Evolutionary conservation across 2,888 invertebrate genomes (phyloP).

Genomic region (Parochlus steinenii): DNA sequence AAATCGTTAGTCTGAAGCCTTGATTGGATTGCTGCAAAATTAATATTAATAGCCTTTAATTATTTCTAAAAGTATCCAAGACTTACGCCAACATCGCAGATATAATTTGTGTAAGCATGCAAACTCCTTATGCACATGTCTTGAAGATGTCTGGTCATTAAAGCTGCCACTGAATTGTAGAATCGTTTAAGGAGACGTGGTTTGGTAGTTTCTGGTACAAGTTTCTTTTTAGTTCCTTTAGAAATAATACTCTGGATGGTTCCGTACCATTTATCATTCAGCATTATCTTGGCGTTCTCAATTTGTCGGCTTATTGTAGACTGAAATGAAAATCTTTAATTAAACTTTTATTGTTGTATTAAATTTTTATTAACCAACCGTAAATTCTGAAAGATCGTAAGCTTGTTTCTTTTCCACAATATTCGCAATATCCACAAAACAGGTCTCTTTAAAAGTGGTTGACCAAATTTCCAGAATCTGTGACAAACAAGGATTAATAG

Average conservation of each 20-base stretch:
- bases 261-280: constrained; percentile 37
- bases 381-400: constrained; percentile 28
- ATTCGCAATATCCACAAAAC: constrained; percentile 28
- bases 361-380: constrained; percentile 18
- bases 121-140: constrained; percentile 64
- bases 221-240: constrained; percentile 47
- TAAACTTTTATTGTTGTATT: constrained; percentile 1
- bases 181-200: constrained; percentile 52
- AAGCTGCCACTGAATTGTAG: constrained; percentile 66
- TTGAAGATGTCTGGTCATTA: constrained; percentile 82
- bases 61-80: constrained; percentile 10
- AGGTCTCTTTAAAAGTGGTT: constrained; percentile 44
- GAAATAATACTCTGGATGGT: constrained; percentile 26
- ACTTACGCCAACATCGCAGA: constrained; percentile 57
- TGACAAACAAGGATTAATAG: constrained; percentile 66
- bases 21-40: constrained; percentile 43
- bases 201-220: constrained; percentile 49
- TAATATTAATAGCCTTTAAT: neutral
- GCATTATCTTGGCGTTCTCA: constrained; percentile 45
- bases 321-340: constrained; percentile 16
- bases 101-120: constrained; percentile 56
- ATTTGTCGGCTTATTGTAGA: constrained; percentile 37
- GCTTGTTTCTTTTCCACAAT: constrained; percentile 19
- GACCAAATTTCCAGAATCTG: constrained; percentile 70
- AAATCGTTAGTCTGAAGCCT: constrained; percentile 37